A percentile compares a stretch with the other conserved stretches of the same genome.
phyloP scores from a whole-genome alignment of 2,797 vertebrate species.

The Coluber constrictor region DNA sequence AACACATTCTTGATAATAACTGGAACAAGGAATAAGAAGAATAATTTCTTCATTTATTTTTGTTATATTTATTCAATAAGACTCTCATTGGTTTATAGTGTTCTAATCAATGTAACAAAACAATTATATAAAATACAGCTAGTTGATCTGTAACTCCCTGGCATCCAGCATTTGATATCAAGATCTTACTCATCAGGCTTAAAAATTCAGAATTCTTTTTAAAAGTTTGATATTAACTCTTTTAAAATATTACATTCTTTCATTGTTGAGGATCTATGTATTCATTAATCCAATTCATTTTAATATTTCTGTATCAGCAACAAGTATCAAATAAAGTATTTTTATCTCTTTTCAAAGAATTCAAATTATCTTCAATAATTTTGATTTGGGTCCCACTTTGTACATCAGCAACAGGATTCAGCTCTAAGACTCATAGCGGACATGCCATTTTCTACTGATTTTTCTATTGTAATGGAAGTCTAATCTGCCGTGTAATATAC shows the following conservation, averaged over 20 bases:
- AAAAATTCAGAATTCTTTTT: neutral
- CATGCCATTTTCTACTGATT: neutral
- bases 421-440: neutral
- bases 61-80: neutral
- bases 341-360: neutral
- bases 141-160: neutral
- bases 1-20: neutral
- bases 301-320: neutral
- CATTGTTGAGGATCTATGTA: no score
- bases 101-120: neutral
- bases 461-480: neutral
- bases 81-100: neutral
- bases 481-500: neutral
- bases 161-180: neutral
- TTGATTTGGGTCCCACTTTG: neutral
- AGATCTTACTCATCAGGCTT: neutral
- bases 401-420: neutral
- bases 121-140: neutral
- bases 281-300: neutral
- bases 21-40: neutral
- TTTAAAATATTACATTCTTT: neutral
- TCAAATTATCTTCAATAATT: neutral
- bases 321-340: neutral
- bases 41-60: neutral
- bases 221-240: neutral